Conservation (phyloP, 2,113 vertebrate species). For the Orthonyx spaldingii region DNA sequence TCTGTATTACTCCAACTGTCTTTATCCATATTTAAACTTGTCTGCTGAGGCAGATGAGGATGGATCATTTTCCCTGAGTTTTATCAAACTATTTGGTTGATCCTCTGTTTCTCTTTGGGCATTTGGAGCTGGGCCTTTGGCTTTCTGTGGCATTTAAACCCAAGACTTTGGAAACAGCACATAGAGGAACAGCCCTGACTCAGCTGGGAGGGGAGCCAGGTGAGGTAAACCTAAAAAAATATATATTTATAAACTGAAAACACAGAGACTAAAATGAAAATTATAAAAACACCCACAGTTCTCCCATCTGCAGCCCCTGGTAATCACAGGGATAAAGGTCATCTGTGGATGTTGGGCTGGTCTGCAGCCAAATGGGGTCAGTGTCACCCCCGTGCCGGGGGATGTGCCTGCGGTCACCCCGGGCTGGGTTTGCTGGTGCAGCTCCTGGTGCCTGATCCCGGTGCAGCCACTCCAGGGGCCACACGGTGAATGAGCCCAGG, state of each 20-base stretch:
- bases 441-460: neutral
- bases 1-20: neutral
- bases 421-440: neutral
- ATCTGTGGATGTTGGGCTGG: neutral
- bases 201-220: neutral
- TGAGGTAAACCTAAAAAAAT: neutral
- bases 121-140: neutral
- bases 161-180: neutral
- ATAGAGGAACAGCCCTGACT: neutral
- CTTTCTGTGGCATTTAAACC: neutral
- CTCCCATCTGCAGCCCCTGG: neutral
- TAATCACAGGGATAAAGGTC: neutral
- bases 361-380: accelerated
- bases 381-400: neutral
- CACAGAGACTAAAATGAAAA: neutral
- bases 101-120: neutral
- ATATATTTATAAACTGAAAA: neutral
- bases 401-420: neutral
- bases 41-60: neutral
- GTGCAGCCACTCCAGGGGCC: neutral
- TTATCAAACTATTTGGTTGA: neutral
- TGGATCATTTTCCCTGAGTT: neutral
- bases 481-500: neutral
- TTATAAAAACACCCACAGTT: accelerated
- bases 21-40: conserved; percentile 45